phyloP scores from a whole-genome alignment of 2,113 vertebrate species.

The Cyphomyrus plagiostoma region DNA sequence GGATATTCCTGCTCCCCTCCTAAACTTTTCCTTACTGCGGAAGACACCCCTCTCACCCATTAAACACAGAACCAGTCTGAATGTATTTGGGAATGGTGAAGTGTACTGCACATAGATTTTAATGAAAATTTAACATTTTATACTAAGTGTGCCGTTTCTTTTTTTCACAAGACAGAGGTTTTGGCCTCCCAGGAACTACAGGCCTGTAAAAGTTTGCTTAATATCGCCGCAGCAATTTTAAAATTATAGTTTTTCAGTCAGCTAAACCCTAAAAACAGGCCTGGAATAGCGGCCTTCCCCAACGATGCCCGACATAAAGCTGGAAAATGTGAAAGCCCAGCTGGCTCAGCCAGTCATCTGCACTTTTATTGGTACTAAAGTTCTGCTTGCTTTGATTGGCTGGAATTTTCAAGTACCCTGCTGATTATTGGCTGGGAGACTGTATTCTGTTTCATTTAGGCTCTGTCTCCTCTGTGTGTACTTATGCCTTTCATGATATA shows the following conservation, averaged over 20 bases:
- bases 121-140: constrained; percentile 1
- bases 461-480: neutral
- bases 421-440: neutral
- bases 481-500: neutral
- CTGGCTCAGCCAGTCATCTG: neutral
- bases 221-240: neutral
- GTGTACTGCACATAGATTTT: neutral
- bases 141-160: neutral
- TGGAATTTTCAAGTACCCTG: neutral
- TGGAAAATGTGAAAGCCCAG: neutral
- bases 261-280: neutral
- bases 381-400: neutral
- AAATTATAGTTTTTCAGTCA: neutral
- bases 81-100: neutral
- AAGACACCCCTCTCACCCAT: neutral
- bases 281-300: constrained; percentile 1
- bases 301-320: neutral
- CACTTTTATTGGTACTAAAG: constrained; percentile 1
- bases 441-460: neutral
- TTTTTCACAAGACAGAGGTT: neutral
- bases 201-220: neutral
- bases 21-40: neutral
- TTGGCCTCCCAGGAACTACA: neutral
- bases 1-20: neutral
- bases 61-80: neutral